These are phyloP conservation scores for Sebastes iracundus DNA, from an alignment of 2,797 vertebrate species.

Conservation along the genomic window DNA sequence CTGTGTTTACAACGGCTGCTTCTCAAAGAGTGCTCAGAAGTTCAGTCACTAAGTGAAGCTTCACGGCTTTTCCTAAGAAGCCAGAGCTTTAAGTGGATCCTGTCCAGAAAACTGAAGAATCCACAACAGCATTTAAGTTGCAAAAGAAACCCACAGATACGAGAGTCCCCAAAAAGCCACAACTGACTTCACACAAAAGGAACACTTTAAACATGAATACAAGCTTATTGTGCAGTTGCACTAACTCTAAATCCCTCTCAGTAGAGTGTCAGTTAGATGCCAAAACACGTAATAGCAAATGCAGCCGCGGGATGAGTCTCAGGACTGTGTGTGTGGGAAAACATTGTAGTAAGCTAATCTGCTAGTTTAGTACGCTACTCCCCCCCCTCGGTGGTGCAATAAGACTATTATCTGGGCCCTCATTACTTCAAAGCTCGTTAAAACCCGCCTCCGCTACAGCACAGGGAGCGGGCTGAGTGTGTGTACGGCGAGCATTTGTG, in stretches of 20 bases:
- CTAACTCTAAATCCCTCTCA: not conserved
- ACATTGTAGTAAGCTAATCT: conserved; percentile 24
- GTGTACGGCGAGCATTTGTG: not conserved
- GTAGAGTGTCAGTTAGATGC: not conserved
- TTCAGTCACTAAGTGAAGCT: not conserved
- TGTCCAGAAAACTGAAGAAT: not conserved
- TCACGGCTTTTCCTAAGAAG: not conserved
- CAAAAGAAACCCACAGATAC: not conserved
- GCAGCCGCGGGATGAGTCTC: not conserved
- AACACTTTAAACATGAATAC: not conserved
- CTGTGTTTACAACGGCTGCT: not conserved
- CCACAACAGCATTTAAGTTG: not conserved
- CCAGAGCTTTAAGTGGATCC: not conserved
- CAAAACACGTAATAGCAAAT: not conserved
- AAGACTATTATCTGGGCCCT: conserved; percentile 62
- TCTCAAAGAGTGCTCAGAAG: not conserved
- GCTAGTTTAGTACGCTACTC: not conserved
- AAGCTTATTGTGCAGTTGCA: not conserved
- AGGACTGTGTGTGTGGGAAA: not conserved
- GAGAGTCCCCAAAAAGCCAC: not conserved
- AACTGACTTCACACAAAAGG: not conserved
- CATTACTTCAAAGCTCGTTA: conserved; percentile 57
- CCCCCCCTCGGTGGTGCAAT: conserved; percentile 32
- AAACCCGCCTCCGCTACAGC: conserved; percentile 40
- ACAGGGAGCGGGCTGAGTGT: not conserved